Evolutionary conservation across 2,113 vertebrate genomes (phyloP).

Genomic region (Puffinus mauretanicus): DNA sequence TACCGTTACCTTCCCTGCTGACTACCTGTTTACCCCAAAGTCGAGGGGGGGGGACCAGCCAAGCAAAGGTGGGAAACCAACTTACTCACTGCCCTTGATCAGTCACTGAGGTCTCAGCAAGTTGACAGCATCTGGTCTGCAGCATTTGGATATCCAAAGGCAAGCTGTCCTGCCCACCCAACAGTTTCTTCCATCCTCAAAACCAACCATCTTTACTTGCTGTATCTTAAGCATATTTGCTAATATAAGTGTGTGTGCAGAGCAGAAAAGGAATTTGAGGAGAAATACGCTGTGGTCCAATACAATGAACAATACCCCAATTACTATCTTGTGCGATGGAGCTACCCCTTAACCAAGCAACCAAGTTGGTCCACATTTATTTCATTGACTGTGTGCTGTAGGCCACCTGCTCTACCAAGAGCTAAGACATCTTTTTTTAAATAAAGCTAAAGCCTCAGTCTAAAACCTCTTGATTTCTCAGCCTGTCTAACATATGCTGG

Average conservation of each 20-base stretch:
- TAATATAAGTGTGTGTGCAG: rapidly evolving
- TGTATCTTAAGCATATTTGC: background rate
- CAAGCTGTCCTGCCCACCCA: background rate
- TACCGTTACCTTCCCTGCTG: background rate
- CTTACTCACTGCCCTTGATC: background rate
- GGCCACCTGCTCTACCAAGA: background rate
- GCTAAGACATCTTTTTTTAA: conserved; percentile 26
- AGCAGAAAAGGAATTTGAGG: background rate
- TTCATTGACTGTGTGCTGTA: background rate
- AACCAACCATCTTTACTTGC: background rate
- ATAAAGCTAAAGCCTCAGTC: conserved; percentile 35
- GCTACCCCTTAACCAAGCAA: background rate
- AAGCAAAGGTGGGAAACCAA: background rate
- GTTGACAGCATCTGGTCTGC: background rate
- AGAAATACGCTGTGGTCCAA: rapidly evolving
- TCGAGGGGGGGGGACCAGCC: background rate
- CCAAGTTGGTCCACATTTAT: background rate
- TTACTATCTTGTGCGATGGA: background rate
- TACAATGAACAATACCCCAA: rapidly evolving
- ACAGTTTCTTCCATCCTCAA: background rate
- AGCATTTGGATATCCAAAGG: background rate
- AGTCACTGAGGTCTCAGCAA: background rate
- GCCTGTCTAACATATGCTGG: conserved; percentile 61
- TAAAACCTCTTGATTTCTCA: conserved; percentile 52
- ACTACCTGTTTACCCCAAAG: background rate